Conservation (phyloP, 2,888 invertebrate species). For the Smittia sp. region DNA sequence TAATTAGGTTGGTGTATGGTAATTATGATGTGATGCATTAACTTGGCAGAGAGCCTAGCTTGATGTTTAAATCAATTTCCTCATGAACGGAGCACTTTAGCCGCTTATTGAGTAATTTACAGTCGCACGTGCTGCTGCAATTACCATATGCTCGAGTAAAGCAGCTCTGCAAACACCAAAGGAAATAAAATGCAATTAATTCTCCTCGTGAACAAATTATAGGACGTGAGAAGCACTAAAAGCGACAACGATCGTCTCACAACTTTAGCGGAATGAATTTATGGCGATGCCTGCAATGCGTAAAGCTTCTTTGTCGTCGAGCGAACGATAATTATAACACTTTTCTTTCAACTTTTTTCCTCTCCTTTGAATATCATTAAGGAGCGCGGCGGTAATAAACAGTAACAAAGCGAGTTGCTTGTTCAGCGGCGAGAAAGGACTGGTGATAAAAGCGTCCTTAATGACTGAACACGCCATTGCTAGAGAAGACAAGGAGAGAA, state of each 20-base stretch:
- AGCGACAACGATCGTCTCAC: too few species aligned
- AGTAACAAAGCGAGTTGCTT: too few species aligned
- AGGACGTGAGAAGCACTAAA: neutral
- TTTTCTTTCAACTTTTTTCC: neutral
- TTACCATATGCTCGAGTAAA: constrained; percentile 12
- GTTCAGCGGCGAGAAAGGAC: too few species aligned
- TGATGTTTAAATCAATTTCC: neutral
- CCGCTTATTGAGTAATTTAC: neutral
- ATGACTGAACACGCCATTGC: neutral
- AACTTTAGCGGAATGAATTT: neutral
- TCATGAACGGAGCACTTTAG: neutral
- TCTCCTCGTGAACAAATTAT: neutral
- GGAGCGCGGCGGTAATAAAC: too few species aligned
- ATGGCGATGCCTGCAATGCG: constrained; percentile 3
- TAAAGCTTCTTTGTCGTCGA: neutral
- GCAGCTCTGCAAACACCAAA: neutral
- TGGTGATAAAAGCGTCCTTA: neutral
- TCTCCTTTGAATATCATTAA: neutral
- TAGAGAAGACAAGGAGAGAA: neutral
- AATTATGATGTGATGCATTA: too few species aligned
- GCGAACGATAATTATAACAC: constrained; percentile 1
- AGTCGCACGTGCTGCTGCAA: neutral
- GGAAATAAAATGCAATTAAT: constrained; percentile 1
- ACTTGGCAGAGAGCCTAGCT: neutral
- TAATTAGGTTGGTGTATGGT: neutral